Evolutionary conservation across 2,888 invertebrate species (phyloP).

Genomic region (Trichogramma dendrolimi): DNA sequence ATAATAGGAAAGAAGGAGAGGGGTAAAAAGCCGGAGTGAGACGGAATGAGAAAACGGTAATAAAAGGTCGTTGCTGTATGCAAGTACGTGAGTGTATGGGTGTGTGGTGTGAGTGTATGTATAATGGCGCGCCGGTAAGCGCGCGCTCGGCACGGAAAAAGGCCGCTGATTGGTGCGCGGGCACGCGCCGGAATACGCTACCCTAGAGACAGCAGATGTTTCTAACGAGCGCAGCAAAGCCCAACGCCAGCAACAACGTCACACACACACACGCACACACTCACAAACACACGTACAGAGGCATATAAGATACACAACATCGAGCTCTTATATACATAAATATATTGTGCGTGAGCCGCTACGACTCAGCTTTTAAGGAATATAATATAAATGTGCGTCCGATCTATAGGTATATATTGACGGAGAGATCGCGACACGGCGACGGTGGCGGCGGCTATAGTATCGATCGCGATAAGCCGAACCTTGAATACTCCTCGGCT

Average conservation of each 20-base stretch:
- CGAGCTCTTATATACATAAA: neutral
- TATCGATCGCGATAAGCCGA: slow-evolving; percentile 48
- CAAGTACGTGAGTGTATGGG: neutral
- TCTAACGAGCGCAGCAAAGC: slow-evolving; percentile 37
- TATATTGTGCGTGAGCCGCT: neutral
- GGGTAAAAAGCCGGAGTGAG: slow-evolving; percentile 7
- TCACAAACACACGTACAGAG: neutral
- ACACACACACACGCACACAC: neutral
- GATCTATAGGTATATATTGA: neutral
- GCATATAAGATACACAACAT: too few species aligned
- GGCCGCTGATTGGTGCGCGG: slow-evolving; percentile 40
- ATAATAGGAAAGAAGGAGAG: neutral
- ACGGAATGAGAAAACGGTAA: neutral
- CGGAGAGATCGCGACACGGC: neutral
- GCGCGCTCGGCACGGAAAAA: slow-evolving; percentile 29
- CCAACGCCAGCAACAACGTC: neutral
- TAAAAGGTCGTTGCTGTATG: neutral
- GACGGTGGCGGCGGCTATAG: slow-evolving; percentile 20
- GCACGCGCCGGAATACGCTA: slow-evolving; percentile 42
- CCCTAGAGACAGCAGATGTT: slow-evolving; percentile 49
- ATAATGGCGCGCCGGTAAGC: slow-evolving; percentile 34
- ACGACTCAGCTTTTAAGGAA: too few species aligned
- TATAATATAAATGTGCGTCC: neutral
- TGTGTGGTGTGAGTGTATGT: slow-evolving; percentile 10
- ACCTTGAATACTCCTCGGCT: slow-evolving; percentile 10